Conservation (phyloP, 2,888 invertebrate species). For the Drosophila dives region DNA sequence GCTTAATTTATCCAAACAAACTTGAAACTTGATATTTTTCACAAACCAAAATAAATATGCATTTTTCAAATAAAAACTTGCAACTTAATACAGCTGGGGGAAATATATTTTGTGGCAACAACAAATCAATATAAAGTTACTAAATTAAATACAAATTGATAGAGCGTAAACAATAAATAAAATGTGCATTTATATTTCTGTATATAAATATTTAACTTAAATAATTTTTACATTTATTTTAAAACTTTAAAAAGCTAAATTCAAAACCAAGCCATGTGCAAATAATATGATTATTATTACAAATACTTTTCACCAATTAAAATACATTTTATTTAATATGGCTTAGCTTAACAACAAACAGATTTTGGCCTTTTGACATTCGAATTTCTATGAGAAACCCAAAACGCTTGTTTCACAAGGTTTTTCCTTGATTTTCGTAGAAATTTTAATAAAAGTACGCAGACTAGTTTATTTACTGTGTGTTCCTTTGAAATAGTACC, state of each 20-base stretch:
- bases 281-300: background rate
- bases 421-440: background rate
- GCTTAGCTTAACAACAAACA: background rate
- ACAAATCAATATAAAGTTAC: background rate
- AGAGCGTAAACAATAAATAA: background rate
- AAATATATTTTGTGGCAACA: background rate
- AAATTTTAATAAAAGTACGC: background rate
- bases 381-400: background rate
- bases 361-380: background rate
- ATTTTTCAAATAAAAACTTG: background rate
- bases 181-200: background rate
- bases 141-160: background rate
- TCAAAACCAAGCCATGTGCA: background rate
- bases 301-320: background rate
- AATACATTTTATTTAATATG: background rate
- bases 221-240: background rate
- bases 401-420: background rate
- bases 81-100: background rate
- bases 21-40: background rate
- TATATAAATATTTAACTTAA: background rate
- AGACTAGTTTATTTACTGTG: background rate
- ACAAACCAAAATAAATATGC: background rate
- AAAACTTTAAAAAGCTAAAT: background rate
- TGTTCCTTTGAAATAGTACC: background rate
- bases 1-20: slow-evolving; percentile 9